Base-by-base conservation (phyloP, 2,888 invertebrate species). In the Andricus curvator region DNA sequence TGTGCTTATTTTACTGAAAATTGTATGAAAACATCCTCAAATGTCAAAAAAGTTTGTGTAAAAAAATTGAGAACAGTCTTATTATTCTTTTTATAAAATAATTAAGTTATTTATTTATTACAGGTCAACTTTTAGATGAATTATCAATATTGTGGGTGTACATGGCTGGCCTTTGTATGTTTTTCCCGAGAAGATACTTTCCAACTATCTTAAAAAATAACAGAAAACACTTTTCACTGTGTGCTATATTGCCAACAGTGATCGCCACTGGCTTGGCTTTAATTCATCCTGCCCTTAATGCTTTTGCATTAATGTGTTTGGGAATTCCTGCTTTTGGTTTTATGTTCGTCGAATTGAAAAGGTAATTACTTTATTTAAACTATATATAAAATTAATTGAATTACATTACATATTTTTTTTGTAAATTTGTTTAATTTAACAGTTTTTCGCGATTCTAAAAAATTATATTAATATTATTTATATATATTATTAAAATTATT, bases 101-200 rank as follows among this genome's bases (percentile, higher is more conserved):
- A 48, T 48, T 15, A 48, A 15, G 4, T 2, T 15, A 48, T 92
- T 62, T 70, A 83, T 60, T 64, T 65, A 29, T 83, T 93, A 80
- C 87, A 95, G 96, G 97, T 41, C 97, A 97, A 93, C 92, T 97
- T 51, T 92, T 97, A 80, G 97, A 97, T 93, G 97, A 97, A 91
- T 93, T 97, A 85, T 95, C 97, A 67, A 97, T 97, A 89, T 90
- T 97, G 68, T 97, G 97, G 97, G 95, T 97, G 2, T 95, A 96
- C 86, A 96, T 96, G 94, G 96, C 96, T 33, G 96, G 95, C 8
- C 96, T 96, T 90, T 95, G 96, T 56, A 94, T 97, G 93, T 97
- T 96, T 93, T 94, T 95, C 80, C 96, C 96, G 41, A 94, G 94
- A 88, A 94, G 95, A 91, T 94, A 95, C 90, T 96, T 96, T 88